These are phyloP conservation scores for Eucriotettix oculatus DNA, from an alignment of 2,888 invertebrate species.

Conservation along the genomic window DNA sequence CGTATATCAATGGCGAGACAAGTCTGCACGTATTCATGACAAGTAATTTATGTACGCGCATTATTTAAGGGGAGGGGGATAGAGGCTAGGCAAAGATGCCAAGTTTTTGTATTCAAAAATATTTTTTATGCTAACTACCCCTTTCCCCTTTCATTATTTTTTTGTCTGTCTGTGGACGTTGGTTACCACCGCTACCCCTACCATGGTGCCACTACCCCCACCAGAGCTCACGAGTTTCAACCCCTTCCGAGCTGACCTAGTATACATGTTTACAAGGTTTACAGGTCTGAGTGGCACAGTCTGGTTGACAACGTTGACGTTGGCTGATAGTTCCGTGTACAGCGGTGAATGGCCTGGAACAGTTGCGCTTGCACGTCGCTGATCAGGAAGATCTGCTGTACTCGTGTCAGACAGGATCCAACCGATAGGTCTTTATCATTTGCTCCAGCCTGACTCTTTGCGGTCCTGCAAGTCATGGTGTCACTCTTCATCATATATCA, in stretches of 20 bases:
- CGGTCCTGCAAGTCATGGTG: too few species aligned
- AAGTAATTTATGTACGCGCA: not conserved
- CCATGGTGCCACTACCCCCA: not conserved
- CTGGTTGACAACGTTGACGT: too few species aligned
- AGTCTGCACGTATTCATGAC: not conserved
- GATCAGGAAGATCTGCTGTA: too few species aligned
- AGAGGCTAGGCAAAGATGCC: not conserved
- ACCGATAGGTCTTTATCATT: too few species aligned
- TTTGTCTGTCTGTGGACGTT: too few species aligned
- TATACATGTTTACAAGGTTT: not conserved
- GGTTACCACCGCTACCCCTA: not conserved
- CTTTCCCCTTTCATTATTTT: not conserved
- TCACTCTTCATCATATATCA: too few species aligned
- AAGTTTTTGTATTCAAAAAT: not conserved
- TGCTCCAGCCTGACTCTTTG: too few species aligned
- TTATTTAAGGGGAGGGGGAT: not conserved
- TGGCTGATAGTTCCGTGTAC: too few species aligned
- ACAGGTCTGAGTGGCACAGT: not conserved
- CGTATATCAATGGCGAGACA: not conserved
- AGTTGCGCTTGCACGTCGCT: too few species aligned
- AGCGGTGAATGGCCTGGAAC: too few species aligned
- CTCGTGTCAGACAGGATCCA: too few species aligned
- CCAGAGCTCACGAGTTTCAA: not conserved
- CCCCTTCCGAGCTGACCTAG: not conserved
- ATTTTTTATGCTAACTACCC: not conserved